Evolutionary conservation across 2,797 vertebrate genomes (phyloP).

Genomic region (Fundulus diaphanus): DNA sequence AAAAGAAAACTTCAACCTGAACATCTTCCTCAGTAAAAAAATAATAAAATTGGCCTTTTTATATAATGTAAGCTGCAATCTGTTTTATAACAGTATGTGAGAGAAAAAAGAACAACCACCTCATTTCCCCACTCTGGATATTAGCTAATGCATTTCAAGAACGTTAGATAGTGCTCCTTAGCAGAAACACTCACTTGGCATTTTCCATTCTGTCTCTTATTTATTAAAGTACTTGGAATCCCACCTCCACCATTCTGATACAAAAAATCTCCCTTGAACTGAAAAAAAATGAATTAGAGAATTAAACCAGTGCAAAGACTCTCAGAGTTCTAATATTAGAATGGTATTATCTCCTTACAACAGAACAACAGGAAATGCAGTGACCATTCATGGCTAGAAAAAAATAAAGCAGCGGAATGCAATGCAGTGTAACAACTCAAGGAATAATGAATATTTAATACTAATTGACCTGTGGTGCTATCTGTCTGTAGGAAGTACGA

Average conservation of each 20-base stretch:
- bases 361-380: conserved; percentile 24
- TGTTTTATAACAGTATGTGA: conserved; percentile 47
- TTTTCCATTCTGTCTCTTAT: conserved; percentile 64
- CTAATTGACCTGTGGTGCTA: conserved; percentile 34
- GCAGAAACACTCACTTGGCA: conserved; percentile 68
- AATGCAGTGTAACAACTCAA: conserved; percentile 35
- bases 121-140: conserved; percentile 41
- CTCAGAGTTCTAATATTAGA: conserved; percentile 1
- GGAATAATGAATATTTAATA: conserved; percentile 64
- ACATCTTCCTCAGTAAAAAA: conserved; percentile 17
- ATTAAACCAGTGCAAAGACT: conserved; percentile 4
- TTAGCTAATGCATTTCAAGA: conserved; percentile 69
- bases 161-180: conserved; percentile 55
- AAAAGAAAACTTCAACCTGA: conserved; percentile 32
- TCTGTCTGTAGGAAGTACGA: conserved; percentile 86
- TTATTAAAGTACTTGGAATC: conserved; percentile 67
- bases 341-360: conserved; percentile 10
- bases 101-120: conserved; percentile 37
- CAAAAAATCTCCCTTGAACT: conserved; percentile 35
- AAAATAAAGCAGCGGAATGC: conserved; percentile 30
- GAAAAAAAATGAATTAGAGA: conserved; percentile 31
- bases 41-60: conserved; percentile 14
- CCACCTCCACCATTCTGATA: conserved; percentile 32
- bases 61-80: conserved; percentile 42
- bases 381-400: conserved; percentile 45